A percentile compares a stretch with the other conserved stretches of the same genome.
phyloP scores from a whole-genome alignment of 2,113 vertebrate genomes.

The Sinocyclocheilus anshuiensis region DNA sequence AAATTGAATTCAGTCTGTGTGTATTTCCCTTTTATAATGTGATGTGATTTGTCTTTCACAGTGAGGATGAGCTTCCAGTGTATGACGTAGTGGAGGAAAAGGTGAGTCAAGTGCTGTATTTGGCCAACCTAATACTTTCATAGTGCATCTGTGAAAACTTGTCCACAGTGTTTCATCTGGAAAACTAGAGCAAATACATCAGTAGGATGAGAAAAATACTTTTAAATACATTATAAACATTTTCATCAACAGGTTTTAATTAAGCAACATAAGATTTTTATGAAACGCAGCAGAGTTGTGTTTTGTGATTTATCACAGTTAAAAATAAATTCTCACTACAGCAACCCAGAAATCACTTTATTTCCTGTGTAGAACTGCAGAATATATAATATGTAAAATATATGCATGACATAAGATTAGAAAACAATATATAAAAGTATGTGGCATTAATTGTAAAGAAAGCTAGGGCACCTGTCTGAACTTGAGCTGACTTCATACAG shows the following conservation, averaged over 20 bases:
- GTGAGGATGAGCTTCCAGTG: slow-evolving; percentile 74
- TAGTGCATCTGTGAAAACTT: background rate
- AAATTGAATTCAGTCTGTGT: background rate
- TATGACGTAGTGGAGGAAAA: slow-evolving; percentile 75
- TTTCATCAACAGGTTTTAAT: no score
- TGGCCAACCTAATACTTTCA: background rate
- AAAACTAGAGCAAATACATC: background rate
- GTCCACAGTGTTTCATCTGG: no score
- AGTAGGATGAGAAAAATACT: background rate
- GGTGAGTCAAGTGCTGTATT: slow-evolving; percentile 62
- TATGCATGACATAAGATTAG: background rate
- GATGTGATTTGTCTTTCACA: slow-evolving; percentile 51
- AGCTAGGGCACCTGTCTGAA: background rate
- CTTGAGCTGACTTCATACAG: background rate
- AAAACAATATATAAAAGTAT: no score
- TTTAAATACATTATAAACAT: no score
- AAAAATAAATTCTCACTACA: background rate
- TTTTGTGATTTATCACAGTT: background rate
- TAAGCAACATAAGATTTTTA: no score
- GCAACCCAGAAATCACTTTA: background rate
- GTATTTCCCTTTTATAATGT: background rate
- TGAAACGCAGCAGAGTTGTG: no score
- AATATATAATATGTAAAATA: background rate
- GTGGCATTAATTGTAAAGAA: background rate
- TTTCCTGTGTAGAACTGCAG: background rate